Conservation (phyloP, 2,113 vertebrate species). For the Daboia siamensis region DNA sequence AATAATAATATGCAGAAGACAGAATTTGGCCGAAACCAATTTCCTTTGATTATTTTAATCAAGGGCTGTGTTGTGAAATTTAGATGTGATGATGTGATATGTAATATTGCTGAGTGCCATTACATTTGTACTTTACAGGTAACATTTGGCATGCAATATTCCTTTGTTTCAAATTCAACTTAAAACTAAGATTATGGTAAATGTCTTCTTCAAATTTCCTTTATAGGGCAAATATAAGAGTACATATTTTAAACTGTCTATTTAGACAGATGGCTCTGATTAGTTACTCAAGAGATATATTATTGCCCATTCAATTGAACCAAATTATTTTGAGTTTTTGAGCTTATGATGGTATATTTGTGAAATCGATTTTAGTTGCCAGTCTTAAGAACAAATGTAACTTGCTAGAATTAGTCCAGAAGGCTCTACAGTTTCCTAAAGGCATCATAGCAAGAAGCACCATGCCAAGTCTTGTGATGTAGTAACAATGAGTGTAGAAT, state of each 20-base stretch:
- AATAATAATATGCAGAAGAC: not conserved
- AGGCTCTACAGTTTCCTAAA: not conserved
- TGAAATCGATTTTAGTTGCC: not conserved
- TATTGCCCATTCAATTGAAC: not conserved
- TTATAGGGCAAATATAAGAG: not conserved
- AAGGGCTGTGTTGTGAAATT: not conserved
- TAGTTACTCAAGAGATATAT: not conserved
- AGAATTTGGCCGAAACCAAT: not conserved
- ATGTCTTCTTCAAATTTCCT: not conserved
- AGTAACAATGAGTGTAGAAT: not conserved
- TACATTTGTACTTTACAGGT: not conserved
- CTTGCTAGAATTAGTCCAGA: not conserved
- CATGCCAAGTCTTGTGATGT: not conserved
- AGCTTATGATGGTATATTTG: not conserved
- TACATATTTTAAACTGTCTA: not conserved
- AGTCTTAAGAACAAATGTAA: not conserved
- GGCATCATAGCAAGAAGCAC: not conserved
- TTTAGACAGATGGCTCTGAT: not conserved
- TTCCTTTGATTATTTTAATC: not conserved
- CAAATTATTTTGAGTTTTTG: not conserved
- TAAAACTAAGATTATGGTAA: not conserved
- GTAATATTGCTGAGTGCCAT: not conserved
- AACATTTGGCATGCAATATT: not conserved
- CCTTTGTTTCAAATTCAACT: not conserved
- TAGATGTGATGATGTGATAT: not conserved